phyloP scores from a whole-genome alignment of 2,113 vertebrate species.

The Trichechus manatus region DNA sequence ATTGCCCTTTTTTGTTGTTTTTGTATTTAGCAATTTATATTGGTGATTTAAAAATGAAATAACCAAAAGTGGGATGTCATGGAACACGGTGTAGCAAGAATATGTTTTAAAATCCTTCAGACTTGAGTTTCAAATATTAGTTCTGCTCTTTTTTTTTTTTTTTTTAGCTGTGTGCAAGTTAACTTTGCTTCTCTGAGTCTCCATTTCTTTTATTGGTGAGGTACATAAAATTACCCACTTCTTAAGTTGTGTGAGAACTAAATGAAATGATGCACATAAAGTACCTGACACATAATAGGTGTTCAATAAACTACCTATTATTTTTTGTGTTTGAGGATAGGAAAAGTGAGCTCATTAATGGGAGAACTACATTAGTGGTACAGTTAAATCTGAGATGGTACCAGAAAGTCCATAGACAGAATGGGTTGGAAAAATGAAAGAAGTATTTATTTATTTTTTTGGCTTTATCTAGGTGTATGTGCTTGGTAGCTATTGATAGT shows the following conservation, averaged over 20 bases:
- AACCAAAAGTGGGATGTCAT: background rate
- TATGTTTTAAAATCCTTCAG: conserved; percentile 25
- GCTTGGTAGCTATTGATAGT: conserved; percentile 22
- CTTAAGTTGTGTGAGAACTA: conserved; percentile 14
- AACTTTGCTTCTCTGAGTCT: conserved; percentile 46
- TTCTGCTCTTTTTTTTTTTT: background rate
- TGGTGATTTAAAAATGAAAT: conserved; percentile 38
- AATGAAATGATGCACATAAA: conserved; percentile 8
- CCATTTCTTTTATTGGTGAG: conserved; percentile 33
- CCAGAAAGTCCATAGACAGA: background rate
- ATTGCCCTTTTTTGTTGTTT: background rate
- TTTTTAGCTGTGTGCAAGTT: conserved; percentile 8
- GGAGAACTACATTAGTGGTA: background rate
- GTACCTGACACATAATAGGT: conserved; percentile 23
- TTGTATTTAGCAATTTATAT: background rate
- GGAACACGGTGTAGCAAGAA: background rate
- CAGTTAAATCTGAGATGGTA: background rate
- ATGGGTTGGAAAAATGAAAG: conserved; percentile 7
- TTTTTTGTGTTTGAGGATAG: conserved; percentile 45
- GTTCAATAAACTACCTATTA: background rate
- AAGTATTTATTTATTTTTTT: conserved; percentile 49
- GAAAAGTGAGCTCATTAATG: conserved; percentile 1
- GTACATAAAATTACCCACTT: background rate
- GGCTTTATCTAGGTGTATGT: background rate
- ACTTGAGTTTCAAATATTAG: background rate